Evolutionary conservation across 2,888 invertebrate genomes (phyloP), one percentile per base, ranked within the genome.

Genomic region (Cylindroiulus punctatus): DNA sequence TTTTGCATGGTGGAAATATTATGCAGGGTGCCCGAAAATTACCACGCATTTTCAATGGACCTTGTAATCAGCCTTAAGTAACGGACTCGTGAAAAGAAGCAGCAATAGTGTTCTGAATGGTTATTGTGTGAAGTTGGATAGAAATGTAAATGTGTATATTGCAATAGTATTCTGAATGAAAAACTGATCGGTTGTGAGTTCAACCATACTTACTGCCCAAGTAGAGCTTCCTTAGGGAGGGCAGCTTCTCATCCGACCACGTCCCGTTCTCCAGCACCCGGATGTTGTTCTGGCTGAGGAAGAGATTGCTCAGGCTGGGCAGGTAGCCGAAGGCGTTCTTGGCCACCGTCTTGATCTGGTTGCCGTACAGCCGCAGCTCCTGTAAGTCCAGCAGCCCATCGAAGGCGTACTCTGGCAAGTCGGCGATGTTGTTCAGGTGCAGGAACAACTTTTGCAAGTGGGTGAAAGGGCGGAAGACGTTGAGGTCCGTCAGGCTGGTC

Each of bases 181-280:
- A n/a, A n/a, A n/a, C n/a, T n/a, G n/a, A n/a, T n/a, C n/a, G n/a
- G n/a, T n/a, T n/a, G n/a, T n/a, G n/a, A n/a, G n/a, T n/a, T n/a
- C n/a, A n/a, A n/a, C n/a, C n/a, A n/a, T 82, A 82, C 82, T 82
- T 82, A 82, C 82, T 82, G 42, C 82, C 82, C 82, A 82, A n/a
- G 22, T 82, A 82, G 17, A 82, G 36, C 12, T 42, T 82, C 40
- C 32, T 2, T 4, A 82, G 82, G 4, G 17, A 32, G 3, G 82
- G 82, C n/a, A n/a, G 42, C 26, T 40, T 82, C 8, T 82, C 82
- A 17, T 40, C 42, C 22, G 82, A 82, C 19, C 19, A 82, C 82
- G 82, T 82, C 5, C 42, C 82, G 36, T 82, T 82, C 19, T 82
- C 82, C 82, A 82, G 82, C 36, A 42, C 36, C 40, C 40, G 40